phyloP scores from a whole-genome alignment of 2,888 invertebrate species.

The Thereva unica region DNA sequence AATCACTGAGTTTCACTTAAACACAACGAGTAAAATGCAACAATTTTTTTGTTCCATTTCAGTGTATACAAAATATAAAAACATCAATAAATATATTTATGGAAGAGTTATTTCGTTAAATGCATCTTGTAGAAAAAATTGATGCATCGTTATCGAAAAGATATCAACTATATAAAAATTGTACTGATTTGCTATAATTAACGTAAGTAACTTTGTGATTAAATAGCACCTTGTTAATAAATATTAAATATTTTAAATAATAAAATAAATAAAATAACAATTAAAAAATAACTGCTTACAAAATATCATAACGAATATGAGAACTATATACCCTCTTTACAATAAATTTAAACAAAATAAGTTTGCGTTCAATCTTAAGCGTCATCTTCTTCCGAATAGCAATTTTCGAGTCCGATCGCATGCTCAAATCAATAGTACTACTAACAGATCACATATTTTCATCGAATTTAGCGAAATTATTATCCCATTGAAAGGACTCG shows the following conservation, averaged over 20 bases:
- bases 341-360: conserved; percentile 50
- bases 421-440: neutral
- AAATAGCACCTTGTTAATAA: neutral
- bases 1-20: too few species aligned
- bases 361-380: conserved; percentile 41
- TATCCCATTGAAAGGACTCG: conserved; percentile 53
- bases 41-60: too few species aligned
- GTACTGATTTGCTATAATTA: too few species aligned
- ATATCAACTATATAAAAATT: too few species aligned
- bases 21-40: too few species aligned
- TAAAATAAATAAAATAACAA: conserved; percentile 34
- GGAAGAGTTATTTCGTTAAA: too few species aligned
- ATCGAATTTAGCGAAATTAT: conserved; percentile 59
- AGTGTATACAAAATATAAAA: too few species aligned
- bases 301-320: conserved; percentile 50
- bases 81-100: too few species aligned
- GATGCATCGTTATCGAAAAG: too few species aligned
- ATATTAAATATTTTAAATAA: conserved; percentile 22
- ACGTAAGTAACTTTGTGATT: too few species aligned
- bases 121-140: too few species aligned
- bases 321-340: conserved; percentile 50
- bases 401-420: conserved; percentile 10
- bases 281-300: conserved; percentile 42
- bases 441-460: conserved; percentile 59
- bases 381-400: conserved; percentile 14